Percentiles rank a stretch among this genome's conserved stretches.
Conservation (phyloP, 2,888 invertebrate genomes). For the Chaetogeoica ovagalla region DNA sequence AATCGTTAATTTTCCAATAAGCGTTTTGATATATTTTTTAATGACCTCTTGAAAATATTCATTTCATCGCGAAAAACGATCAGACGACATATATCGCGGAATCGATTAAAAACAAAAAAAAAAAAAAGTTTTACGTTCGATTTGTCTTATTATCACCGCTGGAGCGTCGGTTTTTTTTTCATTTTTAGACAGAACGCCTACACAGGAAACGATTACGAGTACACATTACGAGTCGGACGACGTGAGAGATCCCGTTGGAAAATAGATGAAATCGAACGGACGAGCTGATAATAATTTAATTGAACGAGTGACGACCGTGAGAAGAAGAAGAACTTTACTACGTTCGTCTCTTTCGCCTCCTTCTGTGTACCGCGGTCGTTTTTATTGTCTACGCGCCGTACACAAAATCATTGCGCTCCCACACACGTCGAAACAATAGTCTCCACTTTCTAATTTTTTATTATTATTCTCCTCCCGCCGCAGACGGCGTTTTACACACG, state of each 20-base stretch:
- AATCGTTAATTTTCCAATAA: too few species aligned
- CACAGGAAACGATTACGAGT: too few species aligned
- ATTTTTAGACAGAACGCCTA: too few species aligned
- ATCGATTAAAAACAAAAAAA: too few species aligned
- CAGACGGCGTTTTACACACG: background rate
- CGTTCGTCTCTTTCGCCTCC: background rate
- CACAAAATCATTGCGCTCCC: slow-evolving; percentile 24
- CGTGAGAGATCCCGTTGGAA: slow-evolving; percentile 36
- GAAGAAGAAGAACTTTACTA: slow-evolving; percentile 45
- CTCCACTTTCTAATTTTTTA: slow-evolving; percentile 39
- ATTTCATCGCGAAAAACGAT: too few species aligned
- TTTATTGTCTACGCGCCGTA: slow-evolving; percentile 16
- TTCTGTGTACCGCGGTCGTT: background rate
- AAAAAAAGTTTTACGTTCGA: too few species aligned
- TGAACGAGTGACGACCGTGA: slow-evolving; percentile 44
- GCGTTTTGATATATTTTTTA: too few species aligned
- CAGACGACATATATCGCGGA: too few species aligned
- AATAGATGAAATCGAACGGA: slow-evolving; percentile 45
- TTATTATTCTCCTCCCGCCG: background rate
- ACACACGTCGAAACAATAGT: slow-evolving; percentile 49
- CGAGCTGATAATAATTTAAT: slow-evolving; percentile 29
- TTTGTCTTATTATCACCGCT: too few species aligned
- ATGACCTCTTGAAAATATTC: too few species aligned
- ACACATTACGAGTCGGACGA: too few species aligned
- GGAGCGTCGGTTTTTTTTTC: too few species aligned